Evolutionary conservation across 2,888 invertebrate genomes (phyloP), one percentile per base, ranked within the genome.

Genomic region (Ganaspis brasiliensis): DNA sequence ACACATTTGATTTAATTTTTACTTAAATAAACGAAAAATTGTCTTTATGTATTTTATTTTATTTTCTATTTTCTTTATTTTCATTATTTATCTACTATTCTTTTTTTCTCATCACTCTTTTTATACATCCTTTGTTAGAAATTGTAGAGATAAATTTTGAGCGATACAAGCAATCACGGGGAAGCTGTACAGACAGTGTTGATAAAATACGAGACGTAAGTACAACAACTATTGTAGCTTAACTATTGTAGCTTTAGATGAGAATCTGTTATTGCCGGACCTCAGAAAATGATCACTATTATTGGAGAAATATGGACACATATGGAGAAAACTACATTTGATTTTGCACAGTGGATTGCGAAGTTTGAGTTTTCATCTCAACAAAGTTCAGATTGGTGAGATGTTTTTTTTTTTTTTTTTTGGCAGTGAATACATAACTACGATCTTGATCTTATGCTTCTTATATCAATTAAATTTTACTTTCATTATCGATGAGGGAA

Each of bases 191-290:
- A 84, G 85, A 84, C 85, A 83, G 83, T 85, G 80, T 82, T 82
- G 82, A 87, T 87, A 90, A 90, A 87, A 86, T 91, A 91, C 88
- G 88, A 90, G 87, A 89, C 86, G 89, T 90, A 91, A 91, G 91
- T 91, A 91, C 91, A 89, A 89, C 87, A 89, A 91, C 88, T 90
- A 91, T 91, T 90, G 89, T 90, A 89, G 87, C 88, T 91, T 88
- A 90, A 88, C 59, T 59, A 59, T 59, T 59, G 59, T 59, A 59
- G 59, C 59, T 59, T 59, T 59, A 67, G 45, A 88, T 88, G 88
- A 89, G 85, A 89, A 88, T 89, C 85, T 89, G 88, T 85, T 85
- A 83, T 81, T 86, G 87, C 87, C 88, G 88, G 83, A 87, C 86
- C 88, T 88, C 91, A 87, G 89, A 88, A 82, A 82, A 75, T 67